Evolutionary conservation across 2,113 vertebrate species (phyloP), one percentile per base, ranked within the genome.

Genomic region (Danionella cerebrum): DNA sequence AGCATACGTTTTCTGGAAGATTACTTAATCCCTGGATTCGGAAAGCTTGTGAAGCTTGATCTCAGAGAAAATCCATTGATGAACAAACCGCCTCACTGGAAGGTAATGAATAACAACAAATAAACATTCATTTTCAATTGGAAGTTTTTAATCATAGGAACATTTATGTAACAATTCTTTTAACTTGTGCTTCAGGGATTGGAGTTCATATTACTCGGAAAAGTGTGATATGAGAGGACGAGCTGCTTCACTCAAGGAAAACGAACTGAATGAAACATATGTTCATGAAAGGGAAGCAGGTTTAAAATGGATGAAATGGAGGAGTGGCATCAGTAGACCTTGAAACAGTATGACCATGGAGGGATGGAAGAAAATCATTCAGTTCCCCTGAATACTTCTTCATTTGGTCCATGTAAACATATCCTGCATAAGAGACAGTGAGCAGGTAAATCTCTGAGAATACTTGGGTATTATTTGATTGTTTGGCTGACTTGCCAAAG

Each of bases 321-420:
- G 7, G 29, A 44, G 45, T 67, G 44, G 47, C 69, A 53, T 57
- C 41, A 35, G 31, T 55, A 6, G 47, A 52, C 41, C 75, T 78
- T 45, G 71, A 80, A 53, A 65, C 67, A 2, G 66, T 79, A 48
- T 67, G 84, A 5, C 12, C 75, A 13, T 76, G 62, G 70, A 64
- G 64, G 24, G 9, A 36, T 0, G 75, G 78, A 65, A 53, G 22
- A 58, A 81, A 74, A 68, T 88, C 85, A 16, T 66, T 50, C 44
- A 88, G 67, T 62, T 80, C 73, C 3, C 82, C 85, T 9, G 76
- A 72, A 70, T 83, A 88, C 70, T 69, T 85, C 39, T 58, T 76
- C 52, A 89, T 76, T 31, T 70, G 63, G 16, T 84, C 75, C 53
- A 82, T 78, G 53, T 70, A 76, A 64, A 83, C 12, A 24, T 80